phyloP scores from a whole-genome alignment of 2,797 vertebrate species.

The Natrix natrix region DNA sequence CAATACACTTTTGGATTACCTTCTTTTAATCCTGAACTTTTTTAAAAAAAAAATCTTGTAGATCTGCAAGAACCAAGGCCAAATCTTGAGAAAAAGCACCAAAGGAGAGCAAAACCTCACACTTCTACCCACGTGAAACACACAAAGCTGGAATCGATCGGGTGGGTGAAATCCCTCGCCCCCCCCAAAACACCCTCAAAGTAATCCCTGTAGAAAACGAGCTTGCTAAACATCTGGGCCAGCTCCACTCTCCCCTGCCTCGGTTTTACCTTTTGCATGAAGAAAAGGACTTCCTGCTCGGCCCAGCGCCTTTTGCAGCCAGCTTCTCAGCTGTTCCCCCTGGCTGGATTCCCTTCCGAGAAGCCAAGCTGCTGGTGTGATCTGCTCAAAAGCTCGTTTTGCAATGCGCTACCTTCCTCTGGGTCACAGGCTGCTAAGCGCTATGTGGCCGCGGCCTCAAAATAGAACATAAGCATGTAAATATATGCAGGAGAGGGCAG shows the following conservation, averaged over 20 bases:
- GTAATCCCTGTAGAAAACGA: neutral
- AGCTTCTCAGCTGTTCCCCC: neutral
- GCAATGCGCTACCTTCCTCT: constrained; percentile 44
- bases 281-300: neutral
- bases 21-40: neutral
- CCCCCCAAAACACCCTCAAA: neutral
- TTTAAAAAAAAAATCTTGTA: no score
- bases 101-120: neutral
- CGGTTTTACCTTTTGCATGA: constrained; percentile 9
- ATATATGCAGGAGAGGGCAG: constrained; percentile 35
- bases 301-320: neutral
- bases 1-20: neutral
- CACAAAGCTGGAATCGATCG: neutral
- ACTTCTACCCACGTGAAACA: neutral
- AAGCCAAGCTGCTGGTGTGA: neutral
- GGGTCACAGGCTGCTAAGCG: constrained; percentile 61
- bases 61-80: neutral
- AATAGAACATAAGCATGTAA: constrained; percentile 70
- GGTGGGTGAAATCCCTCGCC: neutral
- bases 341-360: neutral
- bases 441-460: constrained; percentile 46
- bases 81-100: neutral
- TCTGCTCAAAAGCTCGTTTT: constrained; percentile 47
- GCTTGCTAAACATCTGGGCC: neutral
- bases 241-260: fast-evolving